Percentiles rank a stretch among this genome's conserved stretches.
phyloP scores from a whole-genome alignment of 1,140 invertebrate species.

The Andrena cerasifolii region DNA sequence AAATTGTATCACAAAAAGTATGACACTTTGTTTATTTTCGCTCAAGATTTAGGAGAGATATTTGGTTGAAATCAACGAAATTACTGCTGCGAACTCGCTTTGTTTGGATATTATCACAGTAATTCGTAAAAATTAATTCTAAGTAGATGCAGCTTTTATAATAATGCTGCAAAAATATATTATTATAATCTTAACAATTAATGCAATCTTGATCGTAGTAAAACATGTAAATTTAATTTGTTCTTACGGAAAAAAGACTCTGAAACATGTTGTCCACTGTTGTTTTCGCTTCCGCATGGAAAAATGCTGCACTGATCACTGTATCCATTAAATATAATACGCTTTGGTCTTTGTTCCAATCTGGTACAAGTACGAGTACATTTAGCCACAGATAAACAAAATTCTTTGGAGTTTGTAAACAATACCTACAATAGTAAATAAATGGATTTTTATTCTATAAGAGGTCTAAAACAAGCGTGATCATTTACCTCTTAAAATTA shows the following conservation, averaged over 20 bases:
- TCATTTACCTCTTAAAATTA: slow-evolving; percentile 83
- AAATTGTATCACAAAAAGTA: no score
- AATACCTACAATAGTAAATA: slow-evolving; percentile 77
- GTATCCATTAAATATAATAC: slow-evolving; percentile 86
- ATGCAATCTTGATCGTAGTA: background rate
- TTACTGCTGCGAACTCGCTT: no score
- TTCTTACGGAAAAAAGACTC: slow-evolving; percentile 75
- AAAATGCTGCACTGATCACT: slow-evolving; percentile 83
- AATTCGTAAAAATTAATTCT: no score
- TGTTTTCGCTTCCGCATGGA: slow-evolving; percentile 78
- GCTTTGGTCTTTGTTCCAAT: slow-evolving; percentile 86
- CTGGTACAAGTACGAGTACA: slow-evolving; percentile 83
- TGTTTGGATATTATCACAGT: no score
- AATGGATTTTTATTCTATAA: slow-evolving; percentile 11
- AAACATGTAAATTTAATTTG: background rate
- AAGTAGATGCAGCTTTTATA: no score
- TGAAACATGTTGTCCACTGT: slow-evolving; percentile 76
- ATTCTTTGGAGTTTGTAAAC: slow-evolving; percentile 80
- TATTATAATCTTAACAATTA: background rate
- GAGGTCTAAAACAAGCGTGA: background rate
- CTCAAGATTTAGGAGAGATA: no score
- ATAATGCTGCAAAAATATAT: no score
- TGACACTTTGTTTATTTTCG: no score
- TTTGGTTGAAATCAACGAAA: no score
- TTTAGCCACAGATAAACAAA: slow-evolving; percentile 87